Percentiles rank a stretch among this genome's conserved stretches.
phyloP scores from a whole-genome alignment of 2,888 invertebrate species.

The Limenitis camilla region DNA sequence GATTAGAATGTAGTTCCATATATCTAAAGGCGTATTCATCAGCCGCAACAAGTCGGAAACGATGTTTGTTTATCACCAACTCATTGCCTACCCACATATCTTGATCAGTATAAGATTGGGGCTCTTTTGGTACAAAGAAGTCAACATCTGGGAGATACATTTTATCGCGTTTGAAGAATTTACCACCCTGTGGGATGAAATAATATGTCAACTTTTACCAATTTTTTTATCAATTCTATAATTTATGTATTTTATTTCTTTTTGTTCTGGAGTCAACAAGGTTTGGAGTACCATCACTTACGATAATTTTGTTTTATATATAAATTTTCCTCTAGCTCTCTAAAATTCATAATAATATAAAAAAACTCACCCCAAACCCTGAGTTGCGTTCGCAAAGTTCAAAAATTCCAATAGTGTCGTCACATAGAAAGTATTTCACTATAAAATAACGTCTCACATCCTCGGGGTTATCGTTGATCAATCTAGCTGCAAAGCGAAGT shows the following conservation, averaged over 20 bases:
- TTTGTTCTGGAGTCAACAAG: no score
- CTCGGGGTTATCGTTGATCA: constrained; percentile 81
- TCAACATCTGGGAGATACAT: constrained; percentile 84
- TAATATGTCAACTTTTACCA: neutral
- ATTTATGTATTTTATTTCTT: no score
- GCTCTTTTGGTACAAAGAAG: constrained; percentile 80
- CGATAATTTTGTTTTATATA: no score
- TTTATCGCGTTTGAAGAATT: constrained; percentile 80
- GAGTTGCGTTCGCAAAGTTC: constrained; percentile 85
- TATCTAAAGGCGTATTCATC: constrained; percentile 91
- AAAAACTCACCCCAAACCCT: constrained; percentile 60
- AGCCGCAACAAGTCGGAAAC: constrained; percentile 85
- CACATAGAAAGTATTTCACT: constrained; percentile 85
- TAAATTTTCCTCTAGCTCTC: no score
- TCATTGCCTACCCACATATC: constrained; percentile 91
- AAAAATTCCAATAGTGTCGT: constrained; percentile 88
- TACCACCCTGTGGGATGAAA: constrained; percentile 62
- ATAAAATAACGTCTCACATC: constrained; percentile 83
- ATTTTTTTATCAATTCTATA: no score
- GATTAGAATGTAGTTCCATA: constrained; percentile 85
- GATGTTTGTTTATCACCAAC: constrained; percentile 83
- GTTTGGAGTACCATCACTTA: no score
- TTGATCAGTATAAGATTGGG: constrained; percentile 82
- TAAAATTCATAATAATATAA: neutral
- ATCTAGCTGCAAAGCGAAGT: constrained; percentile 84